Evolutionary conservation across 2,113 vertebrate genomes (phyloP).

Genomic region (Motacilla tschutschensis): DNA sequence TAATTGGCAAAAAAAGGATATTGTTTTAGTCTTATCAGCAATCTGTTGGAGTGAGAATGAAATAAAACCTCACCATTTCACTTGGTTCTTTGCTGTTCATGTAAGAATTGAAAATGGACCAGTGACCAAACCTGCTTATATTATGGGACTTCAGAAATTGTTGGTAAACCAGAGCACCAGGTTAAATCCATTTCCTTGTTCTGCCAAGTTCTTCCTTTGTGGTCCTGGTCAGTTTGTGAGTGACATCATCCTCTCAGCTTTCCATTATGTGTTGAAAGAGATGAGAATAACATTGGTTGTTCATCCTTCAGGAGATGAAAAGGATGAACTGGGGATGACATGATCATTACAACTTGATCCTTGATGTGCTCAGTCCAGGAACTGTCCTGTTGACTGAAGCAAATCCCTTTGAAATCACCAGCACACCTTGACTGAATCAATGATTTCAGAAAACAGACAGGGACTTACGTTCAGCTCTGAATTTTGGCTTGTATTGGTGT

Average conservation of each 20-base stretch:
- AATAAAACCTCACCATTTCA: background rate
- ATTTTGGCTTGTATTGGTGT: background rate
- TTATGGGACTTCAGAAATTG: background rate
- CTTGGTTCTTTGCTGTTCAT: background rate
- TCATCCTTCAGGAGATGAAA: background rate
- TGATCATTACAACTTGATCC: background rate
- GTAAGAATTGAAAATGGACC: background rate
- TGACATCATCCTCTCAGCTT: background rate
- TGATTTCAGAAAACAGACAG: background rate
- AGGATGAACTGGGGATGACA: background rate
- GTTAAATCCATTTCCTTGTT: background rate
- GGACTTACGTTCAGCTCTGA: background rate
- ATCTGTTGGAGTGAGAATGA: background rate
- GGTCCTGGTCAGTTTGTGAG: background rate
- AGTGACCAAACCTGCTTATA: background rate
- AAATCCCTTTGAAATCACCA: background rate
- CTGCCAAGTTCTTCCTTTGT: background rate
- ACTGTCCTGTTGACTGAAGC: background rate
- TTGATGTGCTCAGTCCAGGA: background rate
- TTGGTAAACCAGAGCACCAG: background rate
- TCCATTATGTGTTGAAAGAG: background rate
- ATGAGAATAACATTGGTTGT: background rate
- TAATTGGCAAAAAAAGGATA: background rate
- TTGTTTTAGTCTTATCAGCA: background rate
- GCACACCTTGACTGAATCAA: background rate